A percentile compares a stretch with the other conserved stretches of the same genome.
phyloP scores from a whole-genome alignment of 1,140 invertebrate genomes.

The Probaryconus sp. region DNA sequence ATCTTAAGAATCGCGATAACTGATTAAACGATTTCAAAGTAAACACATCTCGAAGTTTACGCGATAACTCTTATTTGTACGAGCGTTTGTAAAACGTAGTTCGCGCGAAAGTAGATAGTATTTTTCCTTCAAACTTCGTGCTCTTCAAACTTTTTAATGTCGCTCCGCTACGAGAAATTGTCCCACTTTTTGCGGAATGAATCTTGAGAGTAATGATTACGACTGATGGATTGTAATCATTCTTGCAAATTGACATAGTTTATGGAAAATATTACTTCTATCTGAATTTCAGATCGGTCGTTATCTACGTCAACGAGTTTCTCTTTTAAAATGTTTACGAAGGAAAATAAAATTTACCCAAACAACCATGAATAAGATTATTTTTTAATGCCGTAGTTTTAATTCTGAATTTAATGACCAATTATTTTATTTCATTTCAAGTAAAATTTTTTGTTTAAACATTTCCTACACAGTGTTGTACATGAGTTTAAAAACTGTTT shows the following conservation, averaged over 20 bases:
- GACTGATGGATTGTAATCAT: background rate
- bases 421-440: too few relatives aligned
- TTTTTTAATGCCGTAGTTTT: too few relatives aligned
- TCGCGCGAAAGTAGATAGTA: constrained; percentile 12
- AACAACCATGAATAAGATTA: too few relatives aligned
- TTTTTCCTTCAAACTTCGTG: constrained; percentile 4
- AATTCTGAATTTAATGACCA: too few relatives aligned
- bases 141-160: constrained; percentile 16
- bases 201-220: background rate
- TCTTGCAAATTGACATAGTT: background rate
- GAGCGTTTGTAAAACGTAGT: background rate
- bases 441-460: too few relatives aligned
- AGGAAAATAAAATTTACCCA: too few relatives aligned
- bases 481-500: too few relatives aligned
- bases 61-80: constrained; percentile 1
- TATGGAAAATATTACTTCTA: too few relatives aligned
- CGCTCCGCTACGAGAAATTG: constrained; percentile 4
- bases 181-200: background rate
- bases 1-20: background rate
- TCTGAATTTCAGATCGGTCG: too few relatives aligned
- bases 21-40: constrained; percentile 2
- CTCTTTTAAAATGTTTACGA: too few relatives aligned
- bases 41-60: constrained; percentile 19
- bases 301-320: too few relatives aligned
- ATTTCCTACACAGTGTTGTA: too few relatives aligned